phyloP scores from a whole-genome alignment of 2,113 vertebrate species.

The Colossoma macropomum region DNA sequence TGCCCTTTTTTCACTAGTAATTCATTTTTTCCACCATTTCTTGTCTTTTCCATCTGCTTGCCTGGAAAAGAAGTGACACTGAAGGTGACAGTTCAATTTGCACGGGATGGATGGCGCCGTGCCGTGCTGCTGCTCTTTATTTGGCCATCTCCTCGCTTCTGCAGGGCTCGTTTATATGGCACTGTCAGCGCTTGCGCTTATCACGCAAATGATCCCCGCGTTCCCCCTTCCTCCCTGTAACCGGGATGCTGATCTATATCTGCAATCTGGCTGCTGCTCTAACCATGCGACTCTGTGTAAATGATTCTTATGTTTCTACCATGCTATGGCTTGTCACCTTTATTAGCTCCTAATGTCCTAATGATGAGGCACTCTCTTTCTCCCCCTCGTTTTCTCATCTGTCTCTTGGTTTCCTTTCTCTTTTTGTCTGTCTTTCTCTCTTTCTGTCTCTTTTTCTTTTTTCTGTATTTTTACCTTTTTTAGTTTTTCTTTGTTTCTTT shows the following conservation, averaged over 20 bases:
- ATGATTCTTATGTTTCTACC: constrained; percentile 40
- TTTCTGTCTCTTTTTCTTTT: constrained; percentile 31
- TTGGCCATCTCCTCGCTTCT: constrained; percentile 72
- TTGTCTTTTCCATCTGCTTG: constrained; percentile 91
- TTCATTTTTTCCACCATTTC: constrained; percentile 82
- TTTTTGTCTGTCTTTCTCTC: constrained; percentile 25
- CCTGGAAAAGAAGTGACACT: constrained; percentile 85
- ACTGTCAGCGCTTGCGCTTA: constrained; percentile 77
- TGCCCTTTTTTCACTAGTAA: constrained; percentile 66
- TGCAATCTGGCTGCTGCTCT: constrained; percentile 72
- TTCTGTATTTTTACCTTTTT: constrained; percentile 22
- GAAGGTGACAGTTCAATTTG: constrained; percentile 98
- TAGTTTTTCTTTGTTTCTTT: constrained; percentile 29
- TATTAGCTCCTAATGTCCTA: constrained; percentile 51
- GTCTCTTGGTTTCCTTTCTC: constrained; percentile 13
- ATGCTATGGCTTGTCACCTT: constrained; percentile 44
- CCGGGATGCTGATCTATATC: constrained; percentile 79
- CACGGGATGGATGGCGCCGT: constrained; percentile 88
- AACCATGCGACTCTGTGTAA: constrained; percentile 67
- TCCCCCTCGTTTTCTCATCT: neutral
- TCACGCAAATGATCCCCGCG: constrained; percentile 70
- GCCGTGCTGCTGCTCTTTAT: constrained; percentile 80
- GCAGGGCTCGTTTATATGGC: constrained; percentile 61
- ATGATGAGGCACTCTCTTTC: constrained; percentile 69
- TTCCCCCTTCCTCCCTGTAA: constrained; percentile 64